Conservation (phyloP, 1,140 invertebrate species). For the Drosophila baimaii region DNA sequence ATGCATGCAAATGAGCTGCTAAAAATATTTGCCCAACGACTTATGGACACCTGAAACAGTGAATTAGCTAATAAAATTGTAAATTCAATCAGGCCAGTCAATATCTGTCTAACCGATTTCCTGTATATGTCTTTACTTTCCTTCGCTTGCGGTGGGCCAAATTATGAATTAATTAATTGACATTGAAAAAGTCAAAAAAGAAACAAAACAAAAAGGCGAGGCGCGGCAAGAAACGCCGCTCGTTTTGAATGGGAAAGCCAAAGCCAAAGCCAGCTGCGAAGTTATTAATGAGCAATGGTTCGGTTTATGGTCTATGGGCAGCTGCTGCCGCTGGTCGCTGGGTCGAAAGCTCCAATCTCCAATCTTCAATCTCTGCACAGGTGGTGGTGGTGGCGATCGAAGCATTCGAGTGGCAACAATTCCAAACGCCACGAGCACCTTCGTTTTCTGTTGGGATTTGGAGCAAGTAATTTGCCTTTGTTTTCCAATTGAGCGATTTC, state of each 20-base stretch:
- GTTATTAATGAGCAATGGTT: slow-evolving; percentile 40
- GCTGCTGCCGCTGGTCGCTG: slow-evolving; percentile 9
- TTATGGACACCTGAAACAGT: not conserved
- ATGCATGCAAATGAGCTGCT: slow-evolving; percentile 19
- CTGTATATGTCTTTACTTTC: slow-evolving; percentile 15
- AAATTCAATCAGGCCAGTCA: not conserved
- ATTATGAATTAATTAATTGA: slow-evolving; percentile 60
- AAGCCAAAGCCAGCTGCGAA: slow-evolving; percentile 4
- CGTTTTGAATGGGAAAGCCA: slow-evolving; percentile 32
- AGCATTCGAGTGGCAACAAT: slow-evolving; percentile 58
- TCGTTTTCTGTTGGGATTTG: slow-evolving; percentile 59
- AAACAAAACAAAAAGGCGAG: not conserved
- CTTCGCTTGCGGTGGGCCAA: slow-evolving; percentile 7
- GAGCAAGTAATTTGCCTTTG: slow-evolving; percentile 76
- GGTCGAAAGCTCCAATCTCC: slow-evolving; percentile 18
- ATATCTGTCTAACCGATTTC: slow-evolving; percentile 11
- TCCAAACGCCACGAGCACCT: slow-evolving; percentile 35
- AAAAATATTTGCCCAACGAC: not conserved
- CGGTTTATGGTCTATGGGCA: slow-evolving; percentile 43
- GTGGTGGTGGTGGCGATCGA: slow-evolving; percentile 22
- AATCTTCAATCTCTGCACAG: slow-evolving; percentile 26
- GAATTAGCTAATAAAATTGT: slow-evolving; percentile 30
- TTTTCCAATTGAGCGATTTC: slow-evolving; percentile 70
- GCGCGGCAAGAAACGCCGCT: slow-evolving; percentile 19
- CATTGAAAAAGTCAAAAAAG: slow-evolving; percentile 51